Base-by-base conservation (phyloP, 2,113 vertebrate genomes). In the Lasiurus borealis region DNA sequence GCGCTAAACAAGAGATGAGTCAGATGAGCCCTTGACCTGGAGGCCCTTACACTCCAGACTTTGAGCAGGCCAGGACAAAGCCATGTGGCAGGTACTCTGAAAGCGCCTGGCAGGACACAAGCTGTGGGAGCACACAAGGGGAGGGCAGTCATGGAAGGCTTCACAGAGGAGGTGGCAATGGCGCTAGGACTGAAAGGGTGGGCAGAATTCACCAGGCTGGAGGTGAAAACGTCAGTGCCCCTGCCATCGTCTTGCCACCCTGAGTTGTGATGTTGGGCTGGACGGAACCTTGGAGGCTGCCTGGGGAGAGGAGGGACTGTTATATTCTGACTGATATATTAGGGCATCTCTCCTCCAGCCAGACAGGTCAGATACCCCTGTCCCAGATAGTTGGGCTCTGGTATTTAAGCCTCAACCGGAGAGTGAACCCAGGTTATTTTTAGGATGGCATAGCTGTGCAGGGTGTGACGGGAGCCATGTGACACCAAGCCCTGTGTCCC, bases 401-500 rank as follows among this genome's bases (percentile, higher is more conserved):
- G 19, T 59, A 52, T 68, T 46, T 50, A 62, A 95, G 62, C 48
- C 82, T 94, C 25, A 85, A 50, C 52, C 31, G 68, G 50, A 85
- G 18, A 85, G 48, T 66, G 57, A 88, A 72, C 52, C 86, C 44
- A 88, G 88, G 50, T 83, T 97, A 97, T 97, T 97, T 97, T 95
- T 97, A 97, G 96, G 57, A 80, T 69, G 75, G 69, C 82, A 94
- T 68, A 85, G 91, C 73, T 86, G 71, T 11, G 2, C 7, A 0
- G 80, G 54, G 31, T 78, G 1, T 95, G 77, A 77, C 69, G 75
- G 36, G 75, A 50, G 80, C 64, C 90, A 69, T 69, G 84, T 4
- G 8, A 95, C 50, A 78, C 34, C 12, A 81, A 89, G 62, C 72
- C 82, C 88, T 62, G 19, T 62, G 80, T 90, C 89, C 77, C 77